Evolutionary conservation across 2,888 invertebrate species (phyloP), one percentile per base, ranked within the genome.

Genomic region (Empis stercorea): DNA sequence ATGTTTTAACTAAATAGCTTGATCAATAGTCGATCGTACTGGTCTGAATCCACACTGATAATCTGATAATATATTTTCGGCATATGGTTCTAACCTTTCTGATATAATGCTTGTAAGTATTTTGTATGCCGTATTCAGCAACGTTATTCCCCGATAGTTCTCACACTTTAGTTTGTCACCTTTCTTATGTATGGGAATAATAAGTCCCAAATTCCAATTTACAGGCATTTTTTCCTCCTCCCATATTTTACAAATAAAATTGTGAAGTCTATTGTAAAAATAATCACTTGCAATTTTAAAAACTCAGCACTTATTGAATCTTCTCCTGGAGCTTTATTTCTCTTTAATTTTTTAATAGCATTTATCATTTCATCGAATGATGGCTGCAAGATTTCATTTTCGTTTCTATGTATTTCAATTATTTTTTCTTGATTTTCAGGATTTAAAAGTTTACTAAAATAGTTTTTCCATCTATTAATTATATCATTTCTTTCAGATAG

Each of bases 231-330:
- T 27, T 11, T 44, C 44, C 10, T 37, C 20, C 10, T 27, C 17
- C 38, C 44, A 44, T 20, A 23, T 23, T 38, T 14, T 9, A 3
- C 14, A 13, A 14, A 44, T 10, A 5, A 37, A 10, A 13, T 13
- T 7, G 17, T 32, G 34, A 30, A 41, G n/a, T 17, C 2, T 13
- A 10, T 23, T 15, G 2, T 20, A 13, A 13, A 40, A 10, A 23
- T 27, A 10, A 14, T 32, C 32, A n/a, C 40, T 40, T 32, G 32
- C 41, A 11, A 1, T 11, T 41, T 46, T 40, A 37, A 15, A 20
- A 46, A 34, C 14, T 46, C 46, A 23, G 46, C 41, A 30, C 40
- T 16, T n/a, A 46, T 34, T n/a, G 30, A n/a, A 13, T 46, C 40
- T 17, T n/a, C 15, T 13, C 46, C 44, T 14, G 46, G 36, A 5